Conservation (phyloP, 2,888 invertebrate species). For the Lasioglossum pauxillum region DNA sequence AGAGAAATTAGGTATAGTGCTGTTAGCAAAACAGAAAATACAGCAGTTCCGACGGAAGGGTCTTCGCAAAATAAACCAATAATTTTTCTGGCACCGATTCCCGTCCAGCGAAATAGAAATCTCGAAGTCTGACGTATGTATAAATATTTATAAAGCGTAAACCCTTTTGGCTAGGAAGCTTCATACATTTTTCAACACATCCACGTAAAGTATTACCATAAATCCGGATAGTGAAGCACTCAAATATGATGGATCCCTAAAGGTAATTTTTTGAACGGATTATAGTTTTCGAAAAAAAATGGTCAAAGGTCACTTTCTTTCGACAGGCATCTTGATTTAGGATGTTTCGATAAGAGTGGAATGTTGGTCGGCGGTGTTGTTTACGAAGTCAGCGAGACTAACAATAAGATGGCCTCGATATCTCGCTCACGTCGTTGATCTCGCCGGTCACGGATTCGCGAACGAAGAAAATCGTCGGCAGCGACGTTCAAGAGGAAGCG, state of each 20-base stretch:
- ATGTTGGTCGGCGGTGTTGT: slow-evolving; percentile 16
- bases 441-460: slow-evolving; percentile 59
- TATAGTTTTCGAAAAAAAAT: not conserved
- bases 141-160: not conserved
- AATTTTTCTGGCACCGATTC: not conserved
- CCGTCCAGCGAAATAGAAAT: not conserved
- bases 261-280: not conserved
- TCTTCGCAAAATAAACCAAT: not conserved
- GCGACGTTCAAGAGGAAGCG: slow-evolving; percentile 47
- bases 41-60: not conserved
- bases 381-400: slow-evolving; percentile 25
- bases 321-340: not conserved
- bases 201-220: no score
- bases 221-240: not conserved
- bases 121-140: not conserved
- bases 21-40: not conserved
- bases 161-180: not conserved
- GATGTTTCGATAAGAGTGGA: not conserved
- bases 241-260: not conserved
- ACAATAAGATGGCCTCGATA: slow-evolving; percentile 34
- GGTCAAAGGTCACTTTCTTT: not conserved
- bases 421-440: slow-evolving; percentile 64
- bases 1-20: not conserved
- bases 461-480: slow-evolving; percentile 60
- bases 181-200: not conserved